These are phyloP conservation scores for Mycalesis mineus DNA, from an alignment of 2,888 invertebrate species.

Conservation along the genomic window DNA sequence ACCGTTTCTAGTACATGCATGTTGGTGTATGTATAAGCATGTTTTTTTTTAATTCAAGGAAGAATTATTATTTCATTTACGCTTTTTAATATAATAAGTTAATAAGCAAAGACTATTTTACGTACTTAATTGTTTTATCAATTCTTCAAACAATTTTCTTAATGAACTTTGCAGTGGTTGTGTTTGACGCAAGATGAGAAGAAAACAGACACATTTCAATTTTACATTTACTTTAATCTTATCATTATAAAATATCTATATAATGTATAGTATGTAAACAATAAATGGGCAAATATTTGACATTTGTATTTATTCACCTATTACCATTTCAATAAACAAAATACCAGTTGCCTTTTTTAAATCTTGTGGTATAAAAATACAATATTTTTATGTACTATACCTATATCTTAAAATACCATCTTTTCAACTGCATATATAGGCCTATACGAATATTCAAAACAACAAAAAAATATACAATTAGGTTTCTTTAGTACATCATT, in stretches of 20 bases:
- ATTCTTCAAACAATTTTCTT: slow-evolving; percentile 67
- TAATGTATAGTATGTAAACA: slow-evolving; percentile 41
- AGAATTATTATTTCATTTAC: too few relatives aligned
- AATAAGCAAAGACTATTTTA: too few relatives aligned
- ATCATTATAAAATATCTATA: slow-evolving; percentile 46
- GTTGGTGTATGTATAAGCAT: background rate
- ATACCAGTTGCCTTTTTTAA: slow-evolving; percentile 2
- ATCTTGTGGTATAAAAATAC: slow-evolving; percentile 6
- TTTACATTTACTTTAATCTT: slow-evolving; percentile 45
- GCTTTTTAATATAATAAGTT: too few relatives aligned
- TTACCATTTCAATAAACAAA: slow-evolving; percentile 8
- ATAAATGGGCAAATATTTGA: slow-evolving; percentile 50
- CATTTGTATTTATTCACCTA: slow-evolving; percentile 33
- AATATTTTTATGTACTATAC: background rate
- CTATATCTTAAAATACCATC: background rate
- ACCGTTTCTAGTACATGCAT: background rate
- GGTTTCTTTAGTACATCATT: background rate
- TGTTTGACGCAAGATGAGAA: slow-evolving; percentile 87
- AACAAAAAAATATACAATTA: background rate
- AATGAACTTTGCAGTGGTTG: slow-evolving; percentile 83
- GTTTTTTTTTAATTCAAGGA: background rate
- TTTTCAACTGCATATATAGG: background rate
- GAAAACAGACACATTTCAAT: slow-evolving; percentile 30
- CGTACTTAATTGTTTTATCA: too few relatives aligned
- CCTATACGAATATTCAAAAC: background rate